Conservation (phyloP, 1,140 invertebrate species). For the Plectrocnemia conspersa region DNA sequence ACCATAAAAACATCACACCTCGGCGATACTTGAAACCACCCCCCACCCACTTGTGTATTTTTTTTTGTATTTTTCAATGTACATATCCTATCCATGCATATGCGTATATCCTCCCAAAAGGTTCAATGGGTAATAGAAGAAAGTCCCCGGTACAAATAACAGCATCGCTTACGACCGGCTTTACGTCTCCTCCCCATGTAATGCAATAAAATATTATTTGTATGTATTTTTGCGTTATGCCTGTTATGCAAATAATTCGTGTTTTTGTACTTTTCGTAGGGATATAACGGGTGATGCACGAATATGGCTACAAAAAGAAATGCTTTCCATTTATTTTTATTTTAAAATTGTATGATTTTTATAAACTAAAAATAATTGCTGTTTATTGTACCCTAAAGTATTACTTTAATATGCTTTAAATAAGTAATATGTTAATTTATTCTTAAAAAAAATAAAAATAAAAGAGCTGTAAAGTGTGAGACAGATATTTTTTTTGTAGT, state of each 20-base stretch:
- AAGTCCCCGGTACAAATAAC: slow-evolving; percentile 16
- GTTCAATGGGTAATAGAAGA: slow-evolving; percentile 27
- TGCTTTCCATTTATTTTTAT: slow-evolving; percentile 6
- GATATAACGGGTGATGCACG: background rate
- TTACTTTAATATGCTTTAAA: too few relatives aligned
- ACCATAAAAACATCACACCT: slow-evolving; percentile 36
- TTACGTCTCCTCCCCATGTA: slow-evolving; percentile 8
- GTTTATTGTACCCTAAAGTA: too few relatives aligned
- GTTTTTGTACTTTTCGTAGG: background rate
- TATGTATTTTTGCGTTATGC: slow-evolving; percentile 9
- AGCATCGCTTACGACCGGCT: background rate
- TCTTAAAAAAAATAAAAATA: too few relatives aligned
- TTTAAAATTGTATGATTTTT: too few relatives aligned
- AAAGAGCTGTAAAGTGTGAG: too few relatives aligned
- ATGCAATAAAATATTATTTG: slow-evolving; percentile 31
- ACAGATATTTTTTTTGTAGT: too few relatives aligned
- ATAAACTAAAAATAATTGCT: too few relatives aligned
- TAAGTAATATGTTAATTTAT: too few relatives aligned
- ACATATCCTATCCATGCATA: slow-evolving; percentile 1
- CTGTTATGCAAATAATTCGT: slow-evolving; percentile 12
- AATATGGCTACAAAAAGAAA: slow-evolving; percentile 1
- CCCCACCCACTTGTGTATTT: too few relatives aligned
- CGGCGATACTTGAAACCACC: too few relatives aligned
- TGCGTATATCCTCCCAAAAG: slow-evolving; percentile 20
- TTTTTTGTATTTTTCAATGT: slow-evolving; percentile 15